Conservation (phyloP, 1,140 invertebrate genomes). For the Panulirus ornatus region DNA sequence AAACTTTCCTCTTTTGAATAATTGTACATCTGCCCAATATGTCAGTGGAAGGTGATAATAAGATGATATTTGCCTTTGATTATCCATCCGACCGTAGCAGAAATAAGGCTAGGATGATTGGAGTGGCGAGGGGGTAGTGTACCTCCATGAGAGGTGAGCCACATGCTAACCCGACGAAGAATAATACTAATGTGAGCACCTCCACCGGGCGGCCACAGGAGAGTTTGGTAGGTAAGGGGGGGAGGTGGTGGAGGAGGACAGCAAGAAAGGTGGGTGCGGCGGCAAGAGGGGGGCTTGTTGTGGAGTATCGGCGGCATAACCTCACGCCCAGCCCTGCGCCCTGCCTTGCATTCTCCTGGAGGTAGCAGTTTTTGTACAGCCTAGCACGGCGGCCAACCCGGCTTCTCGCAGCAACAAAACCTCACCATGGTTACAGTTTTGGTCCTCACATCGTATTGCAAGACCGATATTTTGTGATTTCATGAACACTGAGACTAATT, state of each 20-base stretch:
- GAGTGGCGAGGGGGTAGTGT: background rate
- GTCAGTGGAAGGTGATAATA: background rate
- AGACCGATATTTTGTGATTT: slow-evolving; percentile 26
- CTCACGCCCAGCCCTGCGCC: slow-evolving; percentile 50
- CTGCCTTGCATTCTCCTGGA: slow-evolving; percentile 67
- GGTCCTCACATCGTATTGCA: background rate
- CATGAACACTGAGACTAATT: background rate
- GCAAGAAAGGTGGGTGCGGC: slow-evolving; percentile 15
- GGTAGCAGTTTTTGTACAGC: slow-evolving; percentile 70
- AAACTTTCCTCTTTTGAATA: too few species aligned
- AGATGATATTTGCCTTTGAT: background rate
- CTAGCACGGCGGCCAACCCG: slow-evolving; percentile 56
- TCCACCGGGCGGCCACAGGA: background rate
- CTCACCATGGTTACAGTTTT: slow-evolving; percentile 49
- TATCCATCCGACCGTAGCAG: background rate
- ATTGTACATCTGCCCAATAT: too few species aligned
- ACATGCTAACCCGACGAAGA: background rate
- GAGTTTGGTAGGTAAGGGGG: background rate
- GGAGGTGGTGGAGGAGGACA: background rate
- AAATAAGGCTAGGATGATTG: background rate
- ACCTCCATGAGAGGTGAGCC: background rate
- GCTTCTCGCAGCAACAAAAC: slow-evolving; percentile 65
- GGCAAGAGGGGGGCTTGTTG: background rate
- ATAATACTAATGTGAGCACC: background rate
- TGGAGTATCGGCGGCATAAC: slow-evolving; percentile 38